Evolutionary conservation across 1,140 invertebrate genomes (phyloP), one percentile per base, ranked within the genome.

Genomic region (Saccostrea echinata): DNA sequence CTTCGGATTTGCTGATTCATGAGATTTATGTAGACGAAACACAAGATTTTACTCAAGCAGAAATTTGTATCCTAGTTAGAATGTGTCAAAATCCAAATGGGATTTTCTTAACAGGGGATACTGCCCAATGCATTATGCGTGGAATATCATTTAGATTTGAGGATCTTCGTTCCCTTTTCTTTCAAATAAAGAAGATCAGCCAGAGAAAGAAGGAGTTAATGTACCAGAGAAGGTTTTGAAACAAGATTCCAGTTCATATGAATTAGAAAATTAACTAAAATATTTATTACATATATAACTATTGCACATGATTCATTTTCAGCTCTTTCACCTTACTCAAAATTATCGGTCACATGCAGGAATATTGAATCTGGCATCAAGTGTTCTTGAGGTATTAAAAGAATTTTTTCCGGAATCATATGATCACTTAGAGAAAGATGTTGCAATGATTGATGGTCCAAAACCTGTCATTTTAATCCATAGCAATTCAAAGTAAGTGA

Each of bases 61-160:
- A 93, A 81, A 85, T 93, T 64, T 91, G 88, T 51, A 87, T 93
- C 6, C 86, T 93, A 76, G 90, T 93, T 13, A 88, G 84, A 16
- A 53, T 92, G 55, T 90, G 89, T 27, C 81, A 89, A 76, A 87
- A 90, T 68, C 92, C 92, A 18, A 93, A 93, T 85, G 64, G 90
- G 16, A 92, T 93, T 90, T 93, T 93, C 85, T 87, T 93, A 53
- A 93, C 92, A 3, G 92, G 92, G 21, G 92, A 93, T 86, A 93
- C 92, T 27, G 92, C 92, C 11, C 92, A 93, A 84, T 91, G 90
- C 84, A 93, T 93, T 81, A 93, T 93, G 92, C 83, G 90, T 8
- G 92, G 92, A 53, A 88, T 93, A 8, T 89, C 92, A 2, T 93
- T 93, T 89, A 87, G 92, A 21, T 93, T 93, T 85, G 85, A 85